These are phyloP conservation scores for Neoascia interrupta DNA, from an alignment of 2,888 invertebrate genomes.

Conservation along the genomic window DNA sequence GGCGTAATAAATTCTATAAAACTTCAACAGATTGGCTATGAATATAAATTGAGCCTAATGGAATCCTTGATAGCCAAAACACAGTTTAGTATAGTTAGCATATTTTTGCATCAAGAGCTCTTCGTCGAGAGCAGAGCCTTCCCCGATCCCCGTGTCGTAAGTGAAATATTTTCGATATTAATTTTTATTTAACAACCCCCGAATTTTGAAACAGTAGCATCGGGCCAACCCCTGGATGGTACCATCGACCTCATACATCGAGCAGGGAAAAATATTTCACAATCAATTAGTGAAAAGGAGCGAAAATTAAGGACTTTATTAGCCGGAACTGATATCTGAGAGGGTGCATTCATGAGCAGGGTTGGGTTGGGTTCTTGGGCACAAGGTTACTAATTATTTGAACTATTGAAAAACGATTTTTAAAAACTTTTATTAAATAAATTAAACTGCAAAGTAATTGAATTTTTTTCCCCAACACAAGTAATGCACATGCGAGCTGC, in stretches of 20 bases:
- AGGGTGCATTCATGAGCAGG: neutral
- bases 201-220: slow-evolving; percentile 47
- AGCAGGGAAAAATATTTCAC: slow-evolving; percentile 56
- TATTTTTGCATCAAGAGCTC: slow-evolving; percentile 55
- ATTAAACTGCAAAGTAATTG: too few species aligned
- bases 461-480: too few species aligned
- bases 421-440: too few species aligned
- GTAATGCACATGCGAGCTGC: too few species aligned
- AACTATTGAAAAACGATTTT: too few species aligned
- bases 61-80: slow-evolving; percentile 72
- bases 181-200: slow-evolving; percentile 56
- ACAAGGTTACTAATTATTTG: too few species aligned
- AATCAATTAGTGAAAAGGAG: slow-evolving; percentile 65
- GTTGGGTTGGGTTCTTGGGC: too few species aligned
- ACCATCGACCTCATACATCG: slow-evolving; percentile 16
- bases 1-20: slow-evolving; percentile 79
- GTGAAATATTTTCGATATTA: slow-evolving; percentile 43
- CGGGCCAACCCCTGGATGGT: slow-evolving; percentile 8
- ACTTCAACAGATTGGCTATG: slow-evolving; percentile 80
- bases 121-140: slow-evolving; percentile 15
- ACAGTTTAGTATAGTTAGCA: slow-evolving; percentile 62
- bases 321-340: slow-evolving; percentile 40
- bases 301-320: slow-evolving; percentile 50
- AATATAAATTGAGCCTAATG: slow-evolving; percentile 80
- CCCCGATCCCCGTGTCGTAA: neutral